Conservation (phyloP, 2,888 invertebrate species). For the Sceliomorpha sp. region DNA sequence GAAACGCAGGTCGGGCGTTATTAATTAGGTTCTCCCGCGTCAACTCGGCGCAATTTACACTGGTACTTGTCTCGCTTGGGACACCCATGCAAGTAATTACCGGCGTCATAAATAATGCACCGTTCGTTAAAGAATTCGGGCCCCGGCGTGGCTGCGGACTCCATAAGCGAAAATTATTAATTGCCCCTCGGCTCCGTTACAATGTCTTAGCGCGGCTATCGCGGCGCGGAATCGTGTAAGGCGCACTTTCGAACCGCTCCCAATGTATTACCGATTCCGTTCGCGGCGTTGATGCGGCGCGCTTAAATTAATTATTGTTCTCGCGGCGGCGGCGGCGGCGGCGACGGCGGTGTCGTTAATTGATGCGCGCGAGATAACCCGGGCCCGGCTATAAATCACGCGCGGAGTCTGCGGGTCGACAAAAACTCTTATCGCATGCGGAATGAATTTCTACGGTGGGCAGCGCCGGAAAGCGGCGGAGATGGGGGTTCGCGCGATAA, state of each 20-base stretch:
- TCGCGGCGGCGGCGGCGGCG: too few species aligned
- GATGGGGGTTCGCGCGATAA: conserved; percentile 39
- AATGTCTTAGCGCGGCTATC: conserved; percentile 28
- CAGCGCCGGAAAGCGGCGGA: conserved; percentile 38
- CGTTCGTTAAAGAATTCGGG: conserved; percentile 16
- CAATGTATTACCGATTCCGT: conserved; percentile 45
- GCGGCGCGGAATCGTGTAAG: conserved; percentile 25
- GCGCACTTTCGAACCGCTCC: conserved; percentile 13
- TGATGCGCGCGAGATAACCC: conserved; percentile 64
- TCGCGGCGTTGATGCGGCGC: conserved; percentile 16
- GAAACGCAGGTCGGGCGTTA: conserved; percentile 1
- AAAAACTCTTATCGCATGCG: conserved; percentile 59
- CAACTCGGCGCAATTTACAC: conserved; percentile 10
- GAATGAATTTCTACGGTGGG: conserved; percentile 57
- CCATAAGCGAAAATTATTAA: conserved; percentile 28
- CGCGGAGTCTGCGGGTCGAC: conserved; percentile 55
- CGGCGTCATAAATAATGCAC: conserved; percentile 6
- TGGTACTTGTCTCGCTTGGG: conserved; percentile 7
- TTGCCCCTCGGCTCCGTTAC: conserved; percentile 11
- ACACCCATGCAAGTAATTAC: conserved; percentile 10
- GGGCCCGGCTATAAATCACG: conserved; percentile 57
- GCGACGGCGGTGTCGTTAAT: conserved; percentile 64
- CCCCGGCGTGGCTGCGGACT: not conserved
- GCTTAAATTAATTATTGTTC: conserved; percentile 63
- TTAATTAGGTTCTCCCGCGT: conserved; percentile 12